phyloP scores from a whole-genome alignment of 2,113 vertebrate species.

The Lota lota region DNA sequence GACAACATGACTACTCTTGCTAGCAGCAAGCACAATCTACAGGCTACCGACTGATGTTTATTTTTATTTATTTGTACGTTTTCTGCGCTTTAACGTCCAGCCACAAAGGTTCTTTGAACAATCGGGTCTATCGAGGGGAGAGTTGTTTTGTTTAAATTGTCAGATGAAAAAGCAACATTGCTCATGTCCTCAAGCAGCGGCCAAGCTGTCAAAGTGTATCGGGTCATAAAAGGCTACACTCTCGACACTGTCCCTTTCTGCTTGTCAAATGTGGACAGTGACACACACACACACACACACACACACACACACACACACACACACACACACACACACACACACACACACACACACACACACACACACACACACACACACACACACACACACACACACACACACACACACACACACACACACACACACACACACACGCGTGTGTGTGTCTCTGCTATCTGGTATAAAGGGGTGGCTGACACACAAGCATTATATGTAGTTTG shows the following conservation, averaged over 20 bases:
- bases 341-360: neutral
- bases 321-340: too few species aligned
- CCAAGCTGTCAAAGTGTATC: constrained; percentile 77
- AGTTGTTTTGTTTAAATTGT: constrained; percentile 58
- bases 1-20: constrained; percentile 56
- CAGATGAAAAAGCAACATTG: constrained; percentile 69
- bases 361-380: constrained; percentile 23
- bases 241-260: constrained; percentile 75
- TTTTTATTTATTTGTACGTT: constrained; percentile 45
- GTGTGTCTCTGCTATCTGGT: too few species aligned
- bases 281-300: constrained; percentile 23
- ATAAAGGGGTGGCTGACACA: too few species aligned
- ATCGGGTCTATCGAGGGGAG: constrained; percentile 51
- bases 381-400: too few species aligned
- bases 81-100: constrained; percentile 32
- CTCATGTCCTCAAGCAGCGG: constrained; percentile 63
- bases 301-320: constrained; percentile 25
- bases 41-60: constrained; percentile 42
- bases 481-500: too few species aligned
- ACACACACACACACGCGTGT: too few species aligned
- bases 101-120: constrained; percentile 57
- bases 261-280: constrained; percentile 69
- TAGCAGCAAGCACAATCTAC: constrained; percentile 48
- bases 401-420: neutral
- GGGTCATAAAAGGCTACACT: constrained; percentile 73